Percentiles rank a stretch among this genome's conserved stretches.
Conservation (phyloP, 2,113 vertebrate species). For the Pterocles burchelli region DNA sequence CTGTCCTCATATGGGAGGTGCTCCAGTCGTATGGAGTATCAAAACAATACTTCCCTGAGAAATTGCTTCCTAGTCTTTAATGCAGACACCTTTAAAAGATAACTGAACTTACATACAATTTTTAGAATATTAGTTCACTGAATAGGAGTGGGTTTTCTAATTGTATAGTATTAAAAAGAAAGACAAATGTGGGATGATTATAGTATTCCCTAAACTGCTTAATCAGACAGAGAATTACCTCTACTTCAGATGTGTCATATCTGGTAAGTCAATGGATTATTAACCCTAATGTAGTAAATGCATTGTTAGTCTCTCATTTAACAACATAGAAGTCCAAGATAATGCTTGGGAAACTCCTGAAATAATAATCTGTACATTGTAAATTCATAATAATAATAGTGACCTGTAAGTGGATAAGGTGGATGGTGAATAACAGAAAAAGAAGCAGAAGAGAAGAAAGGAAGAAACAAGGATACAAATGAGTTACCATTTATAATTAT, state of each 20-base stretch:
- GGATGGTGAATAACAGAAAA: neutral
- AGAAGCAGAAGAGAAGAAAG: neutral
- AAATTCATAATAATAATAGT: neutral
- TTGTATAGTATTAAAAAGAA: neutral
- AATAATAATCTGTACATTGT: neutral
- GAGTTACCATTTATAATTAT: neutral
- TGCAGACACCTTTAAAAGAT: neutral
- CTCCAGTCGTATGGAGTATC: neutral
- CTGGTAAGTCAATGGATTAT: conserved; percentile 56
- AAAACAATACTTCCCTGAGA: neutral
- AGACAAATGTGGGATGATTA: conserved; percentile 7
- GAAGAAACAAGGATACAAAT: neutral
- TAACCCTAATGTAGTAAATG: conserved; percentile 58
- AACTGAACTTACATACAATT: neutral
- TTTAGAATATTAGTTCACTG: neutral
- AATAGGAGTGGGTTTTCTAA: neutral
- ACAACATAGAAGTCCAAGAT: neutral
- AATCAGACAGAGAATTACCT: conserved; percentile 64
- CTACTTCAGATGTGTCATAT: conserved; percentile 24
- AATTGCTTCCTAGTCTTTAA: neutral
- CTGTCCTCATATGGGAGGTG: too few relatives aligned
- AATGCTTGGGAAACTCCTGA: neutral
- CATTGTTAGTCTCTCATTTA: conserved; percentile 5
- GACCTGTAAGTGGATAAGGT: neutral
- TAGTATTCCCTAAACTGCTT: conserved; percentile 10